Evolutionary conservation across 2,888 invertebrate species (phyloP).

Genomic region (Stenichneumon culpator): DNA sequence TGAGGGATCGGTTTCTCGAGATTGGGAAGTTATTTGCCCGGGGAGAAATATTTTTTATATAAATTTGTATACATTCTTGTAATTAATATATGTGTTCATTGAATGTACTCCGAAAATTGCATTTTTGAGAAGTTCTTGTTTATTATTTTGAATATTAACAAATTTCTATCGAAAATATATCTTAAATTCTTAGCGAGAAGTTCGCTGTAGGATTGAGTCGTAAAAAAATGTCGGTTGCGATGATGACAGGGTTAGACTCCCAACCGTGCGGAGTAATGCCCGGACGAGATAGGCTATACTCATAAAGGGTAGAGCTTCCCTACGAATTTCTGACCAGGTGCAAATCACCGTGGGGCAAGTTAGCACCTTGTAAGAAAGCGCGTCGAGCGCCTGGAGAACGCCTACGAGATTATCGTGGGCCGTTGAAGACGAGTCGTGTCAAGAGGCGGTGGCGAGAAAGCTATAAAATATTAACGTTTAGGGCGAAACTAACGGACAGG

Average conservation of each 20-base stretch:
- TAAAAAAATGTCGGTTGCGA: slow-evolving; percentile 64
- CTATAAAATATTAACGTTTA: slow-evolving; percentile 58
- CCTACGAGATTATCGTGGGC: slow-evolving; percentile 50
- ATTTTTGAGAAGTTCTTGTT: no score
- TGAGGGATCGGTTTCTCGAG: not conserved
- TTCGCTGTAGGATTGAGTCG: slow-evolving; percentile 70
- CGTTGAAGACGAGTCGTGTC: slow-evolving; percentile 32
- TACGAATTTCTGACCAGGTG: slow-evolving; percentile 60
- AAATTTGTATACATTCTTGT: no score
- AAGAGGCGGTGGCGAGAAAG: slow-evolving; percentile 51
- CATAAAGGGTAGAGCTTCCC: not conserved
- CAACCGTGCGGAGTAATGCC: slow-evolving; percentile 30
- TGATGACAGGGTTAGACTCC: slow-evolving; percentile 52
- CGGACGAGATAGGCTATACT: slow-evolving; percentile 13
- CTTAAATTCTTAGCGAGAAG: not conserved
- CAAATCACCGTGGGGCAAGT: slow-evolving; percentile 56
- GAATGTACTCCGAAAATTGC: no score
- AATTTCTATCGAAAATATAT: not conserved
- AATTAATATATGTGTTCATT: no score
- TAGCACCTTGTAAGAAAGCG: slow-evolving; percentile 63
- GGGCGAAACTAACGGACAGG: slow-evolving; percentile 18
- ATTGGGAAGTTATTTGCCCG: not conserved
- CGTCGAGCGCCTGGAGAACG: slow-evolving; percentile 24
- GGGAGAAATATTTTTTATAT: not conserved
- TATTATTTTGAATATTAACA: not conserved